These are phyloP conservation scores for Macrosiphum euphorbiae DNA, from an alignment of 2,888 invertebrate genomes.

Conservation along the genomic window DNA sequence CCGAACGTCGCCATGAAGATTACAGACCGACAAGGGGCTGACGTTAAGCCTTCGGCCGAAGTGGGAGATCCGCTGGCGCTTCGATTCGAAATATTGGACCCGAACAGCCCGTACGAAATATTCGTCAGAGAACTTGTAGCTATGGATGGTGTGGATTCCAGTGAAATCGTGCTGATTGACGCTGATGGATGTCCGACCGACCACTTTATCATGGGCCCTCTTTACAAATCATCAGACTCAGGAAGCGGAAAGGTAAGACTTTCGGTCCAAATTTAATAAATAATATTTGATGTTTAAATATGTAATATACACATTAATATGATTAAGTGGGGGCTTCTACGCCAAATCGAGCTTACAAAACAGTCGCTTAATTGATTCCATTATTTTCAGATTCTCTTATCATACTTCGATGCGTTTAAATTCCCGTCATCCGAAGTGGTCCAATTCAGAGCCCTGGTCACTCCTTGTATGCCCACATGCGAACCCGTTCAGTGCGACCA, in stretches of 20 bases:
- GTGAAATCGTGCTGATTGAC: conserved; percentile 92
- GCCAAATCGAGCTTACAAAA: not conserved
- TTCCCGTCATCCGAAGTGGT: conserved; percentile 96
- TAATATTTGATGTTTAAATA: not conserved
- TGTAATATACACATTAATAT: not conserved
- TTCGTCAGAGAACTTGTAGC: conserved; percentile 94
- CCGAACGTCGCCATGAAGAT: conserved; percentile 96
- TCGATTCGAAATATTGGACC: conserved; percentile 92
- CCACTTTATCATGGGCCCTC: conserved; percentile 93
- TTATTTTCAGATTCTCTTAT: conserved; percentile 80
- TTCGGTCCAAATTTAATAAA: not conserved
- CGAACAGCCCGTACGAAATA: conserved; percentile 94
- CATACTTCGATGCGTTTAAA: conserved; percentile 96
- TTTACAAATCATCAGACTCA: conserved; percentile 81
- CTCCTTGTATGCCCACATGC: conserved; percentile 93
- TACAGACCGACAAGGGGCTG: conserved; percentile 86
- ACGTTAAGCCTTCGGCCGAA: conserved; percentile 88
- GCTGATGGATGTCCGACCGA: conserved; percentile 93
- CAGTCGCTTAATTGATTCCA: not conserved
- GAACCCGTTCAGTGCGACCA: conserved; percentile 92
- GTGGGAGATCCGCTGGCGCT: conserved; percentile 93
- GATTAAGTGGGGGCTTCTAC: not conserved
- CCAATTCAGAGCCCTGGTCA: conserved; percentile 94
- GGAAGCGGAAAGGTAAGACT: conserved; percentile 79
- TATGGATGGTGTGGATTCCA: conserved; percentile 93